Conservation (phyloP, 2,888 invertebrate species). For the Selenia dentaria region DNA sequence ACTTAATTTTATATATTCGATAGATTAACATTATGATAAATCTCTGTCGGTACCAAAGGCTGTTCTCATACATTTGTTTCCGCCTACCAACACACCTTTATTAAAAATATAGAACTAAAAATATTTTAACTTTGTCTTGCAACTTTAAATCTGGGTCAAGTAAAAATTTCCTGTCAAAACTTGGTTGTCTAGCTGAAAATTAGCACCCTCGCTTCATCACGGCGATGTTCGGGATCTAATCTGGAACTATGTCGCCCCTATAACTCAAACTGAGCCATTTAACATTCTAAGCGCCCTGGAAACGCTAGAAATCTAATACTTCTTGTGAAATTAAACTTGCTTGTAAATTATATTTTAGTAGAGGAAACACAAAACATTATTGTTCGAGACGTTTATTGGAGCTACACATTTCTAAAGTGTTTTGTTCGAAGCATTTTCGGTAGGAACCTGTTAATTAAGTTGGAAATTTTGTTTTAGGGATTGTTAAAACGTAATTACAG, state of each 20-base stretch:
- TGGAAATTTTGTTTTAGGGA: not conserved
- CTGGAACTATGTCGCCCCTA: constrained; percentile 44
- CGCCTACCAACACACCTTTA: too few relatives aligned
- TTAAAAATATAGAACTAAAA: too few relatives aligned
- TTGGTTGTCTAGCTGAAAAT: not conserved
- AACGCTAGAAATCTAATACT: constrained; percentile 60
- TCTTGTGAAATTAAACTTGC: constrained; percentile 45
- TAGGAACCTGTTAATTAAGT: not conserved
- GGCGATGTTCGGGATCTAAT: too few relatives aligned
- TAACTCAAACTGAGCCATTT: constrained; percentile 66
- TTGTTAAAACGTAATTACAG: too few relatives aligned
- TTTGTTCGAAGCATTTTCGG: not conserved
- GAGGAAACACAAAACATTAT: constrained; percentile 30
- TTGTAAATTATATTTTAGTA: constrained; percentile 34
- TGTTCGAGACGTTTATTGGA: constrained; percentile 20
- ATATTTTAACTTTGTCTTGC: too few relatives aligned
- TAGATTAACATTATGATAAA: too few relatives aligned
- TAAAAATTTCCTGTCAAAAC: too few relatives aligned
- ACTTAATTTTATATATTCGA: too few relatives aligned
- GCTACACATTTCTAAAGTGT: constrained; percentile 14
- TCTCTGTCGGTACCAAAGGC: too few relatives aligned
- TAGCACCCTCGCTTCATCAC: not conserved
- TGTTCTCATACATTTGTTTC: too few relatives aligned
- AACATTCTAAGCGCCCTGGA: constrained; percentile 48
- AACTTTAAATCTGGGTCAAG: too few relatives aligned